A percentile compares a stretch with the other conserved stretches of the same genome.
Evolutionary conservation across 2,797 vertebrate species (phyloP).

Genomic region (Tokudaia tokunoshimensis): DNA sequence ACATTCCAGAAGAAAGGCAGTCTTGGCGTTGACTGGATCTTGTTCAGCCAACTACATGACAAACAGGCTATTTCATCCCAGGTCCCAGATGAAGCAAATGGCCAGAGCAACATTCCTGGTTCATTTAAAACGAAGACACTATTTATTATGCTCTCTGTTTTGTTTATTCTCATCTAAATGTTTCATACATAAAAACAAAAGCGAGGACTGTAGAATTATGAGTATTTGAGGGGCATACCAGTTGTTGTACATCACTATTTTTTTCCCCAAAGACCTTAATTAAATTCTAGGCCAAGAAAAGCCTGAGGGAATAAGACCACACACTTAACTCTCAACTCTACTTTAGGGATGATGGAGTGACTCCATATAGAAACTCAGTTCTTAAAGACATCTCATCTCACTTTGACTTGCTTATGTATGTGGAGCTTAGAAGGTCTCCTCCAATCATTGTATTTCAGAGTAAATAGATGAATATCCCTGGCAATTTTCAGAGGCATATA

Average conservation of each 20-base stretch:
- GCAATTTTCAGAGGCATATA: not conserved
- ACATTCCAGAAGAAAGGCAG: not conserved
- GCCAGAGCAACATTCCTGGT: not conserved
- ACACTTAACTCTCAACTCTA: constrained; percentile 81
- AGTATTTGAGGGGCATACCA: constrained; percentile 73
- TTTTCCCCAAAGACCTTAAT: constrained; percentile 49
- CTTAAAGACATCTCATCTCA: constrained; percentile 79
- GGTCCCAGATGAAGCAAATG: constrained; percentile 74
- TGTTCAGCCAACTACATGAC: not conserved
- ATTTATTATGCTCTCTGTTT: constrained; percentile 61
- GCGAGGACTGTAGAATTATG: constrained; percentile 78
- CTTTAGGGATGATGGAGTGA: constrained; percentile 79
- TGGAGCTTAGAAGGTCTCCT: not conserved
- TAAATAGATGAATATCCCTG: not conserved
- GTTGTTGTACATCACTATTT: constrained; percentile 56
- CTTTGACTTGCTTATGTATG: constrained; percentile 80
- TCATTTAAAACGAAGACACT: constrained; percentile 50
- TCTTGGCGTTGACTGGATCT: not conserved
- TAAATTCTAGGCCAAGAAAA: constrained; percentile 74
- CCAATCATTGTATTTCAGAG: not conserved
- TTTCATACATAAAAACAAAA: constrained; percentile 86
- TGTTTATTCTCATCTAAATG: constrained; percentile 83
- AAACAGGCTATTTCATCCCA: not conserved
- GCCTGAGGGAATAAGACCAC: constrained; percentile 82
- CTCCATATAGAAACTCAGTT: constrained; percentile 83